Base-by-base conservation (phyloP, 1,140 invertebrate species). In the Platorchestia sp. region DNA sequence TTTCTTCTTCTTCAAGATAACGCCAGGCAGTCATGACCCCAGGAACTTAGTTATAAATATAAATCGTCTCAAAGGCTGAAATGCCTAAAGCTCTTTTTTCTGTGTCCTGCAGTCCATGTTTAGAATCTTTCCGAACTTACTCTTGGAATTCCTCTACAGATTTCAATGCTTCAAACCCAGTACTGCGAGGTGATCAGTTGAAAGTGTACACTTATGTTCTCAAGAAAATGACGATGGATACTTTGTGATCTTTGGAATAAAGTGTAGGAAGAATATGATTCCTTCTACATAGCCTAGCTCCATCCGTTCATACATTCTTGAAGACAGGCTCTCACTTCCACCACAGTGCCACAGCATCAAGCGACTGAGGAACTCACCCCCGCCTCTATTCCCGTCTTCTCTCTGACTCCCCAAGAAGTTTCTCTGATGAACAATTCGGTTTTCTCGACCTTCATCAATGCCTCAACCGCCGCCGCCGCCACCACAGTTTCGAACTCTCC, bases 391-490 rank as follows among this genome's bases (percentile, higher is more conserved):
- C 27, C 91, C 41, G 45, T 93, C 91, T 93, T 44, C 45, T 93
- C 91, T 93, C 91, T 47, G 91, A 93, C 91, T 93, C 6, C 6
- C 91, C 14, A 93, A 44, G 41, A 93, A 93, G 91, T 93, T 93
- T 93, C 45, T 93, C 91, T 93, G 91, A 93, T 93, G 91, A 93
- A 93, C 91, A 93, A 47, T 93, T 45, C 91, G 91, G 91, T 93
- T 47, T n/a, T 93, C 40, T 93, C 91, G 41, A 36, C 91, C 91
- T 93, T 93, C 45, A 93, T 93, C 91, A 93, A 93, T 93, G 91
- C 91, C 91, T 93, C 91, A 93, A 93, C 91, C 91, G 91, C 91
- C 91, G 91, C 45, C 91, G 47, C 43, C 45, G 47, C 91, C 7
- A 44, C 91, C 43, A 44, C 45, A 47, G 91, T 93, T 44, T 93